A percentile compares a stretch with the other conserved stretches of the same genome.
Evolutionary conservation across 2,888 invertebrate species (phyloP).

Genomic region (Drosophila pseudotalamancana): DNA sequence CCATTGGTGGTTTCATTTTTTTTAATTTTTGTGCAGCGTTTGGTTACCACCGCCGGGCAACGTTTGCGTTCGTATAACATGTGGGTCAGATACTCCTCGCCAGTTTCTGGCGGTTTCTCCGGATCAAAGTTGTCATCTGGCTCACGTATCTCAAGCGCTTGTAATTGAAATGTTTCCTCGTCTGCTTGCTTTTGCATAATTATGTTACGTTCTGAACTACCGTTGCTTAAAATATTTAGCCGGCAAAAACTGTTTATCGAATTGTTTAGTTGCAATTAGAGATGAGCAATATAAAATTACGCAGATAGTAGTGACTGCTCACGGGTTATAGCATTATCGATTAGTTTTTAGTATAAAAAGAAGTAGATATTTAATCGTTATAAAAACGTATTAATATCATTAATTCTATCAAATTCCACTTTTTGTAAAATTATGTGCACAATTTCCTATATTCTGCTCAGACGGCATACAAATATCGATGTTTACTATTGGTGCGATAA

Average conservation of each 20-base stretch:
- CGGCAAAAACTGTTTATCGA: conserved; percentile 23
- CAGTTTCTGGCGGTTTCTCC: conserved; percentile 70
- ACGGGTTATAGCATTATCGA: background rate
- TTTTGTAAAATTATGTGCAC: no score
- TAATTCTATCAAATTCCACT: no score
- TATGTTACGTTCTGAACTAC: no score
- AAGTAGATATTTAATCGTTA: no score
- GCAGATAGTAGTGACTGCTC: background rate
- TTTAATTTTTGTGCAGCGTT: conserved; percentile 47
- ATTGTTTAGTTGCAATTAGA: background rate
- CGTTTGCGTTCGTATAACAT: conserved; percentile 82
- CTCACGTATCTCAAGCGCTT: conserved; percentile 81
- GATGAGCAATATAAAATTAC: background rate
- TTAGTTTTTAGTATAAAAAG: no score
- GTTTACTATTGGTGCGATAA: background rate
- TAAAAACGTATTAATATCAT: no score
- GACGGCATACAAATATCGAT: no score
- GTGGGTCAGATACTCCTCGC: conserved; percentile 82
- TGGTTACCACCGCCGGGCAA: conserved; percentile 82
- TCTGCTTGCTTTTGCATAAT: conserved; percentile 31
- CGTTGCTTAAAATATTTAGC: conserved; percentile 1
- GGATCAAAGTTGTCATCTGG: conserved; percentile 82
- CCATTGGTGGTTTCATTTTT: conserved; percentile 10
- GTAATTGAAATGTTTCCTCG: conserved; percentile 79
- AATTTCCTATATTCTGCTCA: no score